A percentile compares a stretch with the other conserved stretches of the same genome.
Evolutionary conservation across 2,888 invertebrate genomes (phyloP).

Genomic region (Himalopsyche anomala): DNA sequence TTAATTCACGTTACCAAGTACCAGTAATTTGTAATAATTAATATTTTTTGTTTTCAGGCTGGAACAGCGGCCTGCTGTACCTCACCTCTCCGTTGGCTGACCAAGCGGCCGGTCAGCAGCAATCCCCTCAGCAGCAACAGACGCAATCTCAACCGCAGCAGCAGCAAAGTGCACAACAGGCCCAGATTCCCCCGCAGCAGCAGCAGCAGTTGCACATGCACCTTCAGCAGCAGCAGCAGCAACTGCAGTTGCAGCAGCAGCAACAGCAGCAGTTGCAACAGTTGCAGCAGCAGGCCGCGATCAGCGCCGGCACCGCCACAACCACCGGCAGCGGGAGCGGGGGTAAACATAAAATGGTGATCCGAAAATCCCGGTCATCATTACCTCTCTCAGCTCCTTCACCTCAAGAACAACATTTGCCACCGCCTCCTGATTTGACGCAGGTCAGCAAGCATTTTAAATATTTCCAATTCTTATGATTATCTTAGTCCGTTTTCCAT

Average conservation of each 20-base stretch:
- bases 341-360: constrained; percentile 67
- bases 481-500: not conserved
- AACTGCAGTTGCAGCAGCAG: constrained; percentile 65
- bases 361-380: constrained; percentile 71
- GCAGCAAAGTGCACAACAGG: constrained; percentile 66
- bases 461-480: not conserved
- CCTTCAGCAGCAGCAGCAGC: constrained; percentile 70
- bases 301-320: constrained; percentile 67
- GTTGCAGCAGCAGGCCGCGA: constrained; percentile 66
- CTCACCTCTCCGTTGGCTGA: constrained; percentile 61
- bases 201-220: constrained; percentile 64
- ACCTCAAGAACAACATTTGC: constrained; percentile 75
- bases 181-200: constrained; percentile 62
- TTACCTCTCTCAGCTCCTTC: constrained; percentile 70
- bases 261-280: constrained; percentile 60
- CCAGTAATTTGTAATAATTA: no score
- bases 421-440: constrained; percentile 74
- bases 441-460: constrained; percentile 67
- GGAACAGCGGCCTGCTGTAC: constrained; percentile 63
- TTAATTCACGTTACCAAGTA: no score
- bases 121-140: constrained; percentile 67
- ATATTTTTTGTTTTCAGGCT: constrained; percentile 58
- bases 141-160: constrained; percentile 60
- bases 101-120: constrained; percentile 70
- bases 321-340: constrained; percentile 49